Conservation (phyloP, 1,140 invertebrate genomes). For the Mactra quadrangularis region DNA sequence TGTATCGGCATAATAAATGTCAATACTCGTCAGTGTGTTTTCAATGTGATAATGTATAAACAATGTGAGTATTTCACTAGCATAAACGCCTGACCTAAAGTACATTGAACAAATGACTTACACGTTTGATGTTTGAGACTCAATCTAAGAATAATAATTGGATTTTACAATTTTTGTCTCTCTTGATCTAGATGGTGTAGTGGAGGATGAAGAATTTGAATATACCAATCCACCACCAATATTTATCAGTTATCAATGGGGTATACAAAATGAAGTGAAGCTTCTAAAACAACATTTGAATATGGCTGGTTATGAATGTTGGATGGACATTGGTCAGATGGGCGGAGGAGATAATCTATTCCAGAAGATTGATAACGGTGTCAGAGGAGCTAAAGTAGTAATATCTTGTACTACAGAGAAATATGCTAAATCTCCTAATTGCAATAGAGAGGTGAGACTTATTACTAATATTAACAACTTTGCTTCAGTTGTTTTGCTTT, state of each 20-base stretch:
- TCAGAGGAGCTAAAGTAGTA: slow-evolving; percentile 78
- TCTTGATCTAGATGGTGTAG: slow-evolving; percentile 76
- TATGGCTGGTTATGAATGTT: slow-evolving; percentile 78
- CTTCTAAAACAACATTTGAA: slow-evolving; percentile 75
- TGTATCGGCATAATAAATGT: no score
- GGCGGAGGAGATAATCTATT: slow-evolving; percentile 82
- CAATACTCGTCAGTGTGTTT: no score
- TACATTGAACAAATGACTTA: no score
- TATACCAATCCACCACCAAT: slow-evolving; percentile 76
- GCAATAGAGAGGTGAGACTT: slow-evolving; percentile 78
- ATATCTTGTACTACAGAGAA: slow-evolving; percentile 79
- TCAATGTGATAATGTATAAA: no score
- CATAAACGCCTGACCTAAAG: no score
- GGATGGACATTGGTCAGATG: slow-evolving; percentile 83
- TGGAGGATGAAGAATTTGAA: slow-evolving; percentile 77
- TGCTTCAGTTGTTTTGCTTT: no score
- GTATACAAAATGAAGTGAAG: slow-evolving; percentile 78
- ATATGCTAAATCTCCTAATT: slow-evolving; percentile 81
- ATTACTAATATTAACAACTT: no score
- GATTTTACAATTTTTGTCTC: not conserved
- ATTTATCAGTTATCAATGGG: slow-evolving; percentile 82
- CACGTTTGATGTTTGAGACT: no score
- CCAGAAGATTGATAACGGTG: slow-evolving; percentile 79
- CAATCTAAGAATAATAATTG: not conserved
- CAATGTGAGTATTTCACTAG: no score